Percentiles rank a stretch among this genome's conserved stretches.
Evolutionary conservation across 2,888 invertebrate genomes (phyloP).

Genomic region (Mongoloraphidia duomilia): DNA sequence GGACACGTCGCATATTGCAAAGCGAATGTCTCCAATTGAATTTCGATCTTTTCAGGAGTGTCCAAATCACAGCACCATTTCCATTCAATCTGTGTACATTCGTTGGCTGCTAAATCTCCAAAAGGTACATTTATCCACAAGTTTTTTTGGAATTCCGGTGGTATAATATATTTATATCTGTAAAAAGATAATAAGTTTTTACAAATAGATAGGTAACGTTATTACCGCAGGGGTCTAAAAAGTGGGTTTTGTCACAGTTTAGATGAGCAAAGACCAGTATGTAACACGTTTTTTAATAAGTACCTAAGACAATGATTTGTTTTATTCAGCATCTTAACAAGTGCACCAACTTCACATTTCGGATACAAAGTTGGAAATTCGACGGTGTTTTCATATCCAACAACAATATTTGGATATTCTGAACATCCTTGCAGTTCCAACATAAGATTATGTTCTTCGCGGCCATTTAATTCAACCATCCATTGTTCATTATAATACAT

Average conservation of each 20-base stretch:
- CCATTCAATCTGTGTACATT: not conserved
- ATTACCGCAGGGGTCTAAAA: slow-evolving; percentile 4
- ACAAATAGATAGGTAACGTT: slow-evolving; percentile 13
- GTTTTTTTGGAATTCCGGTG: not conserved
- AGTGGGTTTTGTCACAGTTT: not conserved
- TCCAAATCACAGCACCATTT: not conserved
- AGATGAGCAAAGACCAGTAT: not conserved
- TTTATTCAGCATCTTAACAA: slow-evolving; percentile 26
- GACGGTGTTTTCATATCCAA: slow-evolving; percentile 24
- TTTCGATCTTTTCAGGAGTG: not conserved
- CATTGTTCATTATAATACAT: slow-evolving; percentile 29
- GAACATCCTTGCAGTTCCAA: slow-evolving; percentile 29
- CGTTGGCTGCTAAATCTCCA: not conserved
- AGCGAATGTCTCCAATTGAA: not conserved
- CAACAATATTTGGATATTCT: slow-evolving; percentile 24
- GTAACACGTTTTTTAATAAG: slow-evolving; percentile 10
- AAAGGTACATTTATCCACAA: not conserved
- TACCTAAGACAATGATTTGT: slow-evolving; percentile 28
- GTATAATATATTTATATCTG: not conserved
- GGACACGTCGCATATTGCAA: not conserved
- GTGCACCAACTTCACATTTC: slow-evolving; percentile 21
- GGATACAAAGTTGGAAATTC: slow-evolving; percentile 26
- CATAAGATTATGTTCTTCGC: slow-evolving; percentile 20
- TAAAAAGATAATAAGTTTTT: too few species aligned
- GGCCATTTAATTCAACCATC: slow-evolving; percentile 30